Evolutionary conservation across 1,140 invertebrate species (phyloP), one percentile per base, ranked within the genome.

Genomic region (Diorhabda carinulata): DNA sequence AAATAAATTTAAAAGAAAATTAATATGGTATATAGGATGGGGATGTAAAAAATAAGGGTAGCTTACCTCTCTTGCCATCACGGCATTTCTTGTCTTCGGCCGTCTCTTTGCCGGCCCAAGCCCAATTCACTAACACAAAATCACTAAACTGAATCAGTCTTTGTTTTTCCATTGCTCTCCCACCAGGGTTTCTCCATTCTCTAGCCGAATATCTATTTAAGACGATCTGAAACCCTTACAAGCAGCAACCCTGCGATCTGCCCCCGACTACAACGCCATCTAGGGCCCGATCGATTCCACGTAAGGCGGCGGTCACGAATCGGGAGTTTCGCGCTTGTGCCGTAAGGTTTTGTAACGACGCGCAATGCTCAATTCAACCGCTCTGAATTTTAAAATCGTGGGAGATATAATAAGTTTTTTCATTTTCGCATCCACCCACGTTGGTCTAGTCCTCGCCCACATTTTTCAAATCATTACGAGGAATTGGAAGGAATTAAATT

Each of bases 31-130:
- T 5, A 5, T 6, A 7, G 25, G 25, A 6, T 60, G 7, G 58
- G 25, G 25, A 60, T 60, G 5, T 6, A 62, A 43, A 43, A 62
- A 25, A 9, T 5, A 25, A 2, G 66, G 76, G 74, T 77, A 76
- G 25, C 67, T 73, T 82, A 86, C 84, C 84, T 86, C 84, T 86
- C 85, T 85, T 84, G 85, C 84, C 85, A 86, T 86, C 84, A 86
- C 84, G 84, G 84, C 84, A 86, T 82, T 81, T 83, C 80, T 83
- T 83, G 73, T 75, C 69, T 66, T 74, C 81, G 75, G 75, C 74
- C 70, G 72, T 65, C 74, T 71, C 70, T 71, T 76, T 71, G 73
- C 72, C 74, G 74, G 70, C 71, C 70, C 74, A 68, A 70, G 42
- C 75, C 67, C 69, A 69, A 66, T 73, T 77, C 74, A 64, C 73